phyloP scores from a whole-genome alignment of 2,888 invertebrate species.

The Aleiodes testaceus region DNA sequence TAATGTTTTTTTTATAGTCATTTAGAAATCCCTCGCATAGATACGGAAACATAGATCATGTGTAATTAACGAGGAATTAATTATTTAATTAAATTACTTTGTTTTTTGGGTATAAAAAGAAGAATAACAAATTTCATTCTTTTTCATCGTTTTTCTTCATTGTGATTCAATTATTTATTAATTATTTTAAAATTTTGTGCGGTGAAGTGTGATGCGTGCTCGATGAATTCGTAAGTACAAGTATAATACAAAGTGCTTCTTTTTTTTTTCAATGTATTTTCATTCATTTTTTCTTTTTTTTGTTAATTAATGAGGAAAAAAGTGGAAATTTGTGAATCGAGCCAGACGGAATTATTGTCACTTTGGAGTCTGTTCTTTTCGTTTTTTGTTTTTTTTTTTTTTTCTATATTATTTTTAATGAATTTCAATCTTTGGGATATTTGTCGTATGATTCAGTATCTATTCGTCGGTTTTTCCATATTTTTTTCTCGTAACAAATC shows the following conservation, averaged over 20 bases:
- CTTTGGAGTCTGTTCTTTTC: slow-evolving; percentile 31
- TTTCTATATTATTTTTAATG: slow-evolving; percentile 7
- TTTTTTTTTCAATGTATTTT: too few relatives aligned
- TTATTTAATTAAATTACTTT: slow-evolving; percentile 6
- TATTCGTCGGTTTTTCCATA: slow-evolving; percentile 54
- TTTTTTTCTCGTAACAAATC: slow-evolving; percentile 45
- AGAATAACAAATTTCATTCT: not conserved
- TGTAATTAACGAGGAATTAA: slow-evolving; percentile 12
- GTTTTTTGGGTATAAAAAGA: slow-evolving; percentile 23
- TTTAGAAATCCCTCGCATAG: slow-evolving; percentile 49
- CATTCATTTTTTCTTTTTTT: slow-evolving; percentile 9
- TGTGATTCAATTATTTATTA: slow-evolving; percentile 31
- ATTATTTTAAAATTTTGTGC: slow-evolving; percentile 28
- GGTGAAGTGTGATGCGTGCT: slow-evolving; percentile 25
- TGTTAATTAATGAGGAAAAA: slow-evolving; percentile 31
- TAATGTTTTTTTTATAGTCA: slow-evolving; percentile 1
- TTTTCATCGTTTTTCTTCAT: not conserved
- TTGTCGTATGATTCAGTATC: slow-evolving; percentile 59
- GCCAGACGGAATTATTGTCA: slow-evolving; percentile 61
- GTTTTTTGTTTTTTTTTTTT: not conserved
- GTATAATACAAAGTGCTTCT: slow-evolving; percentile 40
- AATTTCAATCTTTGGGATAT: slow-evolving; percentile 35
- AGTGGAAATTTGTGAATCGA: slow-evolving; percentile 39
- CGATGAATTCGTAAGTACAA: slow-evolving; percentile 34
- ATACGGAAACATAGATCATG: slow-evolving; percentile 61